These are phyloP conservation scores for Ariolimax columbianus DNA, from an alignment of 2,888 invertebrate species.

Conservation along the genomic window DNA sequence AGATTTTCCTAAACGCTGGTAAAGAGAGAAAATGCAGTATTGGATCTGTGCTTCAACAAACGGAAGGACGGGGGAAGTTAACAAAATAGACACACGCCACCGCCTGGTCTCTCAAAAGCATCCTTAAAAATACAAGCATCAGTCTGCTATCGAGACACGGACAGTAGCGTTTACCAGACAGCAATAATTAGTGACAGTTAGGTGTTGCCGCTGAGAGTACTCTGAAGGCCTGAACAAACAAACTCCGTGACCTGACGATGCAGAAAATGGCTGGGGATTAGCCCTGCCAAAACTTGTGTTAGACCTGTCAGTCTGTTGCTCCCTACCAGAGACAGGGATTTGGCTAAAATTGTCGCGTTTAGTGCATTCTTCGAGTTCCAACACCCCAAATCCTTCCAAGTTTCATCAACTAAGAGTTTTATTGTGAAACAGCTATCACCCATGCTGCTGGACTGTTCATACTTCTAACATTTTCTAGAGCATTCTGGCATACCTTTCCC, in stretches of 20 bases:
- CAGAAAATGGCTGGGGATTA: background rate
- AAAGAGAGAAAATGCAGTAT: too few species aligned
- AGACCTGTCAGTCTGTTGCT: background rate
- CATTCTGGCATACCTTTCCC: background rate
- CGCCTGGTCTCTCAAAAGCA: too few species aligned
- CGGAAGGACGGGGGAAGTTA: too few species aligned
- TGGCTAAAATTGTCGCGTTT: background rate
- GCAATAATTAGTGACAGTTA: background rate
- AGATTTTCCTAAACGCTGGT: too few species aligned
- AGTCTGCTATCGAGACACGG: too few species aligned
- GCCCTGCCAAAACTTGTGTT: background rate
- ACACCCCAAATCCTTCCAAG: background rate
- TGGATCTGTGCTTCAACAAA: too few species aligned
- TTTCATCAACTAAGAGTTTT: background rate
- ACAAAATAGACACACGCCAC: too few species aligned
- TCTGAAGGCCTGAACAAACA: background rate
- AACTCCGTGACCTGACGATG: background rate
- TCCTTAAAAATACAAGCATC: too few species aligned
- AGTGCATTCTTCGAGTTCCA: background rate
- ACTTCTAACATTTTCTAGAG: background rate
- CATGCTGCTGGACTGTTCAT: background rate
- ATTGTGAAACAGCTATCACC: background rate
- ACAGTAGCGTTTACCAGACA: background rate
- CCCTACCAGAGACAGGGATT: background rate
- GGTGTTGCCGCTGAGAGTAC: background rate